Evolutionary conservation across 2,797 vertebrate species (phyloP).

Genomic region (Neosalanx taihuensis): DNA sequence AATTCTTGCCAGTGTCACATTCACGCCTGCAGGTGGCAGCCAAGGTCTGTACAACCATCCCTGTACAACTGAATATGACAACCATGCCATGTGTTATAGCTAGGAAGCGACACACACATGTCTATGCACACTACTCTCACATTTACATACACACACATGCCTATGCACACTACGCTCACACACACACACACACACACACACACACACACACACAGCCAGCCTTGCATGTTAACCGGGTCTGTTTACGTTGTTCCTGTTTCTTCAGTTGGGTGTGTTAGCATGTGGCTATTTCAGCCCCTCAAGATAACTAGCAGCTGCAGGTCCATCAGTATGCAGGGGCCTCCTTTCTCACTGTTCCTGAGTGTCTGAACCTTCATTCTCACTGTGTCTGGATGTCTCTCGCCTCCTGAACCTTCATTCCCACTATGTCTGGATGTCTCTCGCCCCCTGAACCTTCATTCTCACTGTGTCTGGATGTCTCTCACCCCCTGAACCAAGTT

Average conservation of each 20-base stretch:
- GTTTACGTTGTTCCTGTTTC: conserved; percentile 2
- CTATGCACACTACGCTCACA: neutral
- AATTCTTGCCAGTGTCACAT: neutral
- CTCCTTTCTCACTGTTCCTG: conserved; percentile 5
- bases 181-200: neutral
- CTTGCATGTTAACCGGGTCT: conserved; percentile 25
- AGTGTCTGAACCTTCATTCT: no score
- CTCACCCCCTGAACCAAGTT: conserved; percentile 26
- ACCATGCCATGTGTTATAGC: no score
- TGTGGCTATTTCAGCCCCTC: conserved; percentile 27
- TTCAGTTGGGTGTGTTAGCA: neutral
- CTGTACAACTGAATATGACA: neutral
- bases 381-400: neutral
- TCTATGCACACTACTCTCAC: no score
- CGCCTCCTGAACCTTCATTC: conserved; percentile 10
- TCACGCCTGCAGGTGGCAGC: conserved; percentile 64
- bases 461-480: neutral
- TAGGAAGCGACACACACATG: neutral
- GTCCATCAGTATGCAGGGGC: conserved; percentile 33
- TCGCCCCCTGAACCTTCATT: no score
- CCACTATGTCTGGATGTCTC: no score
- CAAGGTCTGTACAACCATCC: conserved; percentile 43
- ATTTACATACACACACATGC: neutral
- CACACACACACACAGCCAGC: conserved; percentile 17
- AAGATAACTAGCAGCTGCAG: conserved; percentile 30